Percentiles rank a stretch among this genome's conserved stretches.
Conservation (phyloP, 2,888 invertebrate species). For the Ectemnius continuus region DNA sequence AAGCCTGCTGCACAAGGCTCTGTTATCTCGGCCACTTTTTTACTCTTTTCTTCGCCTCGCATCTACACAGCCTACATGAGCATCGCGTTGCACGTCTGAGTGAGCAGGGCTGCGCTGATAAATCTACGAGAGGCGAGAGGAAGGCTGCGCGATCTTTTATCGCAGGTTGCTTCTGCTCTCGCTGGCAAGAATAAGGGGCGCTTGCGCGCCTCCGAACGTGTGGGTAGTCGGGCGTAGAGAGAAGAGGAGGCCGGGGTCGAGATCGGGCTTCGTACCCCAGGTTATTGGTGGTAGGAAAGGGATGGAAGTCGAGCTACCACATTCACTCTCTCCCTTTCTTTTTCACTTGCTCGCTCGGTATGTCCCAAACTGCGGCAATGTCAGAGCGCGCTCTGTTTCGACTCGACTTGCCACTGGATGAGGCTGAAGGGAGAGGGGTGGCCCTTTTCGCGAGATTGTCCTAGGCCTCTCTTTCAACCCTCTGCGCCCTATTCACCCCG, state of each 20-base stretch:
- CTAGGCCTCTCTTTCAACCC: slow-evolving; percentile 10
- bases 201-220: slow-evolving; percentile 38
- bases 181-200: slow-evolving; percentile 39
- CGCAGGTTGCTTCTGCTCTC: slow-evolving; percentile 25
- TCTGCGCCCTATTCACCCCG: neutral
- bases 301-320: slow-evolving; percentile 1
- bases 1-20: too few relatives aligned
- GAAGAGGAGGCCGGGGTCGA: too few relatives aligned
- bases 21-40: too few relatives aligned
- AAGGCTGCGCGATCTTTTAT: slow-evolving; percentile 42
- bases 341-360: slow-evolving; percentile 18
- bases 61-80: slow-evolving; percentile 1
- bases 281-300: slow-evolving; percentile 54
- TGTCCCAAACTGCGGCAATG: slow-evolving; percentile 59
- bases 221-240: neutral
- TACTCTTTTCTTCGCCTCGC: slow-evolving; percentile 1
- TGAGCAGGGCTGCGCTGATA: slow-evolving; percentile 38
- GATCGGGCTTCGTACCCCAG: slow-evolving; percentile 36
- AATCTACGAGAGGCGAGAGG: slow-evolving; percentile 48
- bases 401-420: slow-evolving; percentile 24
- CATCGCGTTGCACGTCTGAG: neutral
- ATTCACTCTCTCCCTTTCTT: too few relatives aligned
- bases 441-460: slow-evolving; percentile 17
- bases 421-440: slow-evolving; percentile 1
- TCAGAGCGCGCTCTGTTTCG: slow-evolving; percentile 63